Percentiles rank a stretch among this genome's conserved stretches.
Evolutionary conservation across 2,888 invertebrate genomes (phyloP).

Genomic region (Electrophaes corylata): DNA sequence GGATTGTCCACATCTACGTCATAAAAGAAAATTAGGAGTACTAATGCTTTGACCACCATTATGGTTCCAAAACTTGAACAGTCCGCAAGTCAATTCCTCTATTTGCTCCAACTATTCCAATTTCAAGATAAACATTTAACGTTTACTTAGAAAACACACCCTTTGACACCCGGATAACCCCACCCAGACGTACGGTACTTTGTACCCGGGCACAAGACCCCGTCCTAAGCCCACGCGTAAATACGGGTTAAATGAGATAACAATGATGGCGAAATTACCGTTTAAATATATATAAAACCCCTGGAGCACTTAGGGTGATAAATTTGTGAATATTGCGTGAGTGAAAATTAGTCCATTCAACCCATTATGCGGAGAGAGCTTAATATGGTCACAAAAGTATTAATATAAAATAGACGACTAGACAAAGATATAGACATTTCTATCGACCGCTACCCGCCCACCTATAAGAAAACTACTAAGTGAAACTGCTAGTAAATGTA

Average conservation of each 20-base stretch:
- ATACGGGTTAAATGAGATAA: constrained; percentile 25
- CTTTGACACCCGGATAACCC: constrained; percentile 30
- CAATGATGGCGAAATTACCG: constrained; percentile 11
- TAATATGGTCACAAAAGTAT: neutral
- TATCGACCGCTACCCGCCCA: too few relatives aligned
- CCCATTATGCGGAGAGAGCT: constrained; percentile 15
- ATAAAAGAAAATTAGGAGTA: too few relatives aligned
- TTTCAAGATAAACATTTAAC: constrained; percentile 19
- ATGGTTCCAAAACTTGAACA: neutral
- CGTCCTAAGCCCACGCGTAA: constrained; percentile 14
- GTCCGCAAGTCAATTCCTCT: neutral
- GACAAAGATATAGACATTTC: too few relatives aligned
- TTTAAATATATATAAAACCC: constrained; percentile 22
- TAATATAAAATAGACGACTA: too few relatives aligned
- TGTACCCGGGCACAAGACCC: constrained; percentile 14
- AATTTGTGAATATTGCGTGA: constrained; percentile 20
- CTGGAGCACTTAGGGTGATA: constrained; percentile 17
- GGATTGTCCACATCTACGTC: too few relatives aligned
- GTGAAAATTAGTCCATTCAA: constrained; percentile 14
- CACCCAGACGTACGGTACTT: constrained; percentile 18
- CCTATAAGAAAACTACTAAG: too few relatives aligned
- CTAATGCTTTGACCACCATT: too few relatives aligned
- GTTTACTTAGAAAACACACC: constrained; percentile 22
- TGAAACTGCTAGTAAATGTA: too few relatives aligned
- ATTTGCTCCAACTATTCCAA: constrained; percentile 20